phyloP scores from a whole-genome alignment of 2,797 vertebrate genomes.

The Pantherophis vulpinus region DNA sequence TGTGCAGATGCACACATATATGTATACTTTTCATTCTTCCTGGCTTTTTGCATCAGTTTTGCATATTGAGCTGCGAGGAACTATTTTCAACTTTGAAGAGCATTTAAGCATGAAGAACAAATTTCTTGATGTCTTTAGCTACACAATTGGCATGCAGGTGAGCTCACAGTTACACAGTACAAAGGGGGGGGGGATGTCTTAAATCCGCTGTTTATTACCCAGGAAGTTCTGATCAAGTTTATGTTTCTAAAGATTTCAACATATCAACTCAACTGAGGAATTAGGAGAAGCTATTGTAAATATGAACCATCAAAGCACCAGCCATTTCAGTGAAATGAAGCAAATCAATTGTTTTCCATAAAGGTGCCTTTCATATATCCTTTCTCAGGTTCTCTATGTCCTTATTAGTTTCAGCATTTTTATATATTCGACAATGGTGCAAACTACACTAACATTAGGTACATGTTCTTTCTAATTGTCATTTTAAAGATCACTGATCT shows the following conservation, averaged over 20 bases:
- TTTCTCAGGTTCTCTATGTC: constrained; percentile 64
- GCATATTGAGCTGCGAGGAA: constrained; percentile 72
- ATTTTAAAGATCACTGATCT: constrained; percentile 52
- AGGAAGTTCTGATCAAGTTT: constrained; percentile 78
- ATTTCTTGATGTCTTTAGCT: constrained; percentile 73
- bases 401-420: constrained; percentile 64
- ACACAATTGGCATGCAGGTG: constrained; percentile 74
- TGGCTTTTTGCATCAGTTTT: constrained; percentile 65
- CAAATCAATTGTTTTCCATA: constrained; percentile 76
- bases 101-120: constrained; percentile 75
- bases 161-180: constrained; percentile 53
- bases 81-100: constrained; percentile 69
- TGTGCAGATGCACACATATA: neutral
- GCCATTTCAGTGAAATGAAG: constrained; percentile 82
- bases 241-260: constrained; percentile 76
- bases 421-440: constrained; percentile 55
- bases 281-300: constrained; percentile 76
- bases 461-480: neutral
- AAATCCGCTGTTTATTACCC: constrained; percentile 74
- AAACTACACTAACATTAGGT: constrained; percentile 40
- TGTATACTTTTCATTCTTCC: constrained; percentile 62
- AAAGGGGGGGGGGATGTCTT: constrained; percentile 59
- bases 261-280: constrained; percentile 73
- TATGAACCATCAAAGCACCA: constrained; percentile 80
- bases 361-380: constrained; percentile 81